A percentile compares a stretch with the other conserved stretches of the same genome.
phyloP scores from a whole-genome alignment of 2,888 invertebrate genomes.

The Diaphora mendica region DNA sequence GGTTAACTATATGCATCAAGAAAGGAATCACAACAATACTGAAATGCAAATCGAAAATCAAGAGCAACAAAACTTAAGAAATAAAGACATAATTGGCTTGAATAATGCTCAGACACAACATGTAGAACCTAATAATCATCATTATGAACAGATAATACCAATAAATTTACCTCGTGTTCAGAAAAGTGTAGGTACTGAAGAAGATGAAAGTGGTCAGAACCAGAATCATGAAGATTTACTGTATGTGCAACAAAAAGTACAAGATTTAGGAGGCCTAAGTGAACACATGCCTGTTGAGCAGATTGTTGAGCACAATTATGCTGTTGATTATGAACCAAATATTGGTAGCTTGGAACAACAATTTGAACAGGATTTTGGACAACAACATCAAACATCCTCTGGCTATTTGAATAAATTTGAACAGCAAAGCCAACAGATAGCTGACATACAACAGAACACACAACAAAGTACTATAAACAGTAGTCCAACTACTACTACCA shows the following conservation, averaged over 20 bases:
- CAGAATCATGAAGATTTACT: neutral
- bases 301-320: neutral
- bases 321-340: conserved; percentile 4
- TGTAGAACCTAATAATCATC: neutral
- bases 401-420: conserved; percentile 8
- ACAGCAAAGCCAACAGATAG: conserved; percentile 25
- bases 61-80: neutral
- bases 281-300: neutral
- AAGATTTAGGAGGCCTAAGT: neutral
- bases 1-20: conserved; percentile 10
- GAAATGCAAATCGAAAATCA: neutral
- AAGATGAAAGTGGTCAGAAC: neutral
- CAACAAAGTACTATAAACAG: neutral
- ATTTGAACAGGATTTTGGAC: neutral
- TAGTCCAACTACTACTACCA: neutral
- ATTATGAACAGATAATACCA: neutral
- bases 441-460: neutral
- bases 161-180: conserved; percentile 19
- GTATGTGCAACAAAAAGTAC: neutral
- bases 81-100: neutral
- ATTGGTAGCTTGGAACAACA: conserved; percentile 3
- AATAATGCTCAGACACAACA: neutral
- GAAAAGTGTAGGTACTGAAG: conserved; percentile 6
- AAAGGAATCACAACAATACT: conserved; percentile 9
- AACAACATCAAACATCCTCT: neutral